A percentile compares a stretch with the other conserved stretches of the same genome.
These are phyloP conservation scores for Cydia splendana DNA, from an alignment of 1,140 invertebrate genomes.

Conservation along the genomic window DNA sequence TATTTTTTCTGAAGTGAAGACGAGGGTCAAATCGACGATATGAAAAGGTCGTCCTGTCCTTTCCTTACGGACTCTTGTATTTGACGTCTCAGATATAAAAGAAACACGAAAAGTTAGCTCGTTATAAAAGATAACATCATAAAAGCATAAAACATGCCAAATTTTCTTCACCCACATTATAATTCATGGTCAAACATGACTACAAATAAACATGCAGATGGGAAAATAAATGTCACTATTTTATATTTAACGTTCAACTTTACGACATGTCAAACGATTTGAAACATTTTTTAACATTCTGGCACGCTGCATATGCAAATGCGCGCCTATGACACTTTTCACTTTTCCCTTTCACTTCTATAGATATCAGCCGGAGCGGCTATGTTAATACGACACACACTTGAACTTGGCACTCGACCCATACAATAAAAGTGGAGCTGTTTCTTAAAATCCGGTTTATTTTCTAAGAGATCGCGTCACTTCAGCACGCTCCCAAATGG, in stretches of 20 bases:
- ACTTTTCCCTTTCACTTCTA: slow-evolving; percentile 13
- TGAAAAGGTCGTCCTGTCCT: slow-evolving; percentile 24
- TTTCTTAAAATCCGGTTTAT: slow-evolving; percentile 18
- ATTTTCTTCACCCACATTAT: neutral
- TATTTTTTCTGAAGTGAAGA: neutral
- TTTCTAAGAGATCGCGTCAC: slow-evolving; percentile 22
- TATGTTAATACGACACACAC: slow-evolving; percentile 11
- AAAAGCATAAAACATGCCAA: neutral
- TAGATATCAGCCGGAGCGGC: no score
- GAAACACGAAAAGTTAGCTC: neutral
- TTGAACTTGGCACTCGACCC: slow-evolving; percentile 30
- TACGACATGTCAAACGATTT: slow-evolving; percentile 11
- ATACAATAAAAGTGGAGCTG: slow-evolving; percentile 29
- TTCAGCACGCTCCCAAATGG: slow-evolving; percentile 24
- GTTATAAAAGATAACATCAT: neutral
- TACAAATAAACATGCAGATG: slow-evolving; percentile 18
- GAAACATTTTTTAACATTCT: slow-evolving; percentile 17
- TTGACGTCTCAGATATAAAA: neutral
- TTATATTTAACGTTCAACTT: slow-evolving; percentile 22
- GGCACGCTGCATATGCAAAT: slow-evolving; percentile 18
- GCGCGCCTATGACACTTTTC: slow-evolving; percentile 1
- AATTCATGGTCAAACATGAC: slow-evolving; percentile 3
- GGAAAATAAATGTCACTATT: slow-evolving; percentile 15
- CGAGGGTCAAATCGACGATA: slow-evolving; percentile 2
- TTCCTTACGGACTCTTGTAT: neutral